Evolutionary conservation across 2,888 invertebrate species (phyloP).

Genomic region (Ariolimax columbianus): DNA sequence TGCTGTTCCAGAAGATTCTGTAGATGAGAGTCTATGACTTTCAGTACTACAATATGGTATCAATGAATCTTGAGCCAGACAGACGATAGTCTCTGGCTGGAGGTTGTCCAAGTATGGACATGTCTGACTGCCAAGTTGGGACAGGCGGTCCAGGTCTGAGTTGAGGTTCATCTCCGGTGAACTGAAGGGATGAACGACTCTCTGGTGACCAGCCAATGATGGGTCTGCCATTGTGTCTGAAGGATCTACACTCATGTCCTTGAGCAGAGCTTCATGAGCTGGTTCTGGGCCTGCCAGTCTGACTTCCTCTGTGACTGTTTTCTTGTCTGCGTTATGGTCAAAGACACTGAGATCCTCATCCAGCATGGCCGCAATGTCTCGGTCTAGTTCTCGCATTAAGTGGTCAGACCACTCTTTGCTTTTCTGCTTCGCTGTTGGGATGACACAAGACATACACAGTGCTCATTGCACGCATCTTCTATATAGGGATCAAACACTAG

Average conservation of each 20-base stretch:
- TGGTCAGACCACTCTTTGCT: constrained; percentile 45
- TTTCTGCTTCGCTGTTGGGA: constrained; percentile 25
- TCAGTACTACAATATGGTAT: constrained; percentile 27
- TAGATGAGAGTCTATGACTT: not conserved
- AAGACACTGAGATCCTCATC: constrained; percentile 61
- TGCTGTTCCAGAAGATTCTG: not conserved
- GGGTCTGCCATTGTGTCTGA: constrained; percentile 23
- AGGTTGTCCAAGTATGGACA: constrained; percentile 9
- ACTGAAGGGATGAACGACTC: constrained; percentile 19
- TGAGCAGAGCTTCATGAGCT: constrained; percentile 6
- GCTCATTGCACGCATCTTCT: not conserved
- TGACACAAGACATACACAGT: not conserved
- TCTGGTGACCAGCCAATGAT: not conserved
- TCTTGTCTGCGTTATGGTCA: constrained; percentile 62
- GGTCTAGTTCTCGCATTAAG: constrained; percentile 72
- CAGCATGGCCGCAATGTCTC: constrained; percentile 73
- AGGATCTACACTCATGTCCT: constrained; percentile 49
- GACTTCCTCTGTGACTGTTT: constrained; percentile 35
- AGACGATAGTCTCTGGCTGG: not conserved
- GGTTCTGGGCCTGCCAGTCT: not conserved
- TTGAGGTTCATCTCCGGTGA: constrained; percentile 48
- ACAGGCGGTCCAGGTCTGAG: constrained; percentile 44
- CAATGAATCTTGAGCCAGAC: not conserved
- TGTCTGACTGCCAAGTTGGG: constrained; percentile 43
- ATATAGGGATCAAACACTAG: no score